Evolutionary conservation across 2,113 vertebrate species (phyloP).

Genomic region (Australoheros scitulus): DNA sequence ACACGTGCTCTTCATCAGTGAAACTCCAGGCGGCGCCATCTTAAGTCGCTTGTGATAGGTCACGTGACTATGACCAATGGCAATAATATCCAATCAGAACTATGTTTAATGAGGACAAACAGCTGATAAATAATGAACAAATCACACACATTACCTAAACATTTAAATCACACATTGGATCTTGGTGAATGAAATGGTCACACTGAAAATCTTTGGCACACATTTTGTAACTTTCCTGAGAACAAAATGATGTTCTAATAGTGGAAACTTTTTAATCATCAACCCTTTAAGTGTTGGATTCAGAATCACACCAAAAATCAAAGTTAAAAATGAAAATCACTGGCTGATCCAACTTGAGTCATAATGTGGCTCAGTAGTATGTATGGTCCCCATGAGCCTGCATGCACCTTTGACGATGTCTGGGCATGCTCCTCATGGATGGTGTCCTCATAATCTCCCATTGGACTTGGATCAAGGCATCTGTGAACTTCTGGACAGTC

Average conservation of each 20-base stretch:
- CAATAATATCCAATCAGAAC: no score
- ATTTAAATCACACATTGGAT: not conserved
- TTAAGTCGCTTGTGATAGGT: no score
- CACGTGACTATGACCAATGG: no score
- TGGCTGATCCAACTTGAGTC: not conserved
- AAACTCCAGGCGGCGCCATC: no score
- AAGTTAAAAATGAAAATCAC: not conserved
- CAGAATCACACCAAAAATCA: not conserved
- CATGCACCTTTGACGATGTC: no score
- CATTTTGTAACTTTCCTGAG: not conserved
- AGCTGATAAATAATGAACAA: no score
- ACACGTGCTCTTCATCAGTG: no score
- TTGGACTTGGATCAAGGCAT: not conserved
- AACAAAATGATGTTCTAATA: not conserved
- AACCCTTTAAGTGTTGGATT: not conserved
- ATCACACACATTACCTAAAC: no score
- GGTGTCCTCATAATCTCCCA: not conserved
- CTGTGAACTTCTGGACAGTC: not conserved
- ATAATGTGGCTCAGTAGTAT: not conserved
- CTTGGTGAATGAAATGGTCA: not conserved
- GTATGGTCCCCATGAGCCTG: not conserved
- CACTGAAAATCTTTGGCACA: not conserved
- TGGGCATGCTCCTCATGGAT: rapidly evolving
- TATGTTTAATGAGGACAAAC: no score
- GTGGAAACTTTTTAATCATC: not conserved